Evolutionary conservation across 2,797 vertebrate species (phyloP), one percentile per base, ranked within the genome.

Genomic region (Sebastiscus albofasciatus): DNA sequence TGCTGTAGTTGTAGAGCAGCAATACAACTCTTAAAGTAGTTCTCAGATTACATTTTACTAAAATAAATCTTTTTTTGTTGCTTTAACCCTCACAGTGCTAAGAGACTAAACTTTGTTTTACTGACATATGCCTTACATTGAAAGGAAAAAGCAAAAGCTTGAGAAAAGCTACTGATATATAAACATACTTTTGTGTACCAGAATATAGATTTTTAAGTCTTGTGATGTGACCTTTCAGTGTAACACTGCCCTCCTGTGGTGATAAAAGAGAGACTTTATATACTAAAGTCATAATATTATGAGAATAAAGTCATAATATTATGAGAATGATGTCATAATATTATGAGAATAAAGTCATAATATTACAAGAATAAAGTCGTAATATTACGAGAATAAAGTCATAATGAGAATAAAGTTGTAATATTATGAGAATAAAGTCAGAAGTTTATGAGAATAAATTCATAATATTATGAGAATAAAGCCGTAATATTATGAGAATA

Each of bases 211-310:
- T 64, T 64, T 9, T 2, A 31, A 59, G 2, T 31, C 8, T 29
- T 55, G 10, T 0, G 10, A 27, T 18, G 22, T 59, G 49, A 52
- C 18, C 26, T 18, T 58, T 46, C 55, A 77, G 72, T 79, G 12
- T 39, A 72, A 86, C 68, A 87, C 67, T 84, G 91, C 90, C 90
- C 79, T 77, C 94, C 3, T 72, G 84, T 92, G 92, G 90, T 61
- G 11, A 58, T 8, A 13, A 27, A 39, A 39, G 36, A 4, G 3
- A 39, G 1, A 16, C 11, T 39, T 22, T 22, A 22, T 56, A 24
- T 24, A 24, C 24, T 24, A 27, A 27, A 27, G 11, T 36, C 10
- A 2, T 11, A 34, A 11, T 34, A 11, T 34, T 34, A 34, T 1
- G 10, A 34, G 10, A 34, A 34, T 4, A 34, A 34, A 4, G 33